Base-by-base conservation (phyloP, 2,113 vertebrate species). In the Trichechus manatus region DNA sequence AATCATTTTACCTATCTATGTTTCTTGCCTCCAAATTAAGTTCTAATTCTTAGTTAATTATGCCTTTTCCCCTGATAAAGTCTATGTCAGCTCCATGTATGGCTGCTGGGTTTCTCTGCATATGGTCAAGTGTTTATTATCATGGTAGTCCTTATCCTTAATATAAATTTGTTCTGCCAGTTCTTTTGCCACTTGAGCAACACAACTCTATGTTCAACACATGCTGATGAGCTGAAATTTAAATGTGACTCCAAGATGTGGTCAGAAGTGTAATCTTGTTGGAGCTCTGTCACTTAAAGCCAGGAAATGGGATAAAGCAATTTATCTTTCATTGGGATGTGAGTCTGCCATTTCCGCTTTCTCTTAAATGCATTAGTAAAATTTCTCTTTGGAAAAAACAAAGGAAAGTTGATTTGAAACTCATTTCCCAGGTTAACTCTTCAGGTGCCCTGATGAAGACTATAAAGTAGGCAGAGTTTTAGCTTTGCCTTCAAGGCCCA, bases 221-320 rank as follows among this genome's bases (percentile, higher is more conserved):
- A 31, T n/a, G 39, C 88, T 31, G 53, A 66, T 25, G 22, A 53
- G 44, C 44, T 56, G 47, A 72, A 50, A 56, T 72, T 53, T 72
- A 87, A 87, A 72, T 53, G 50, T 36, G 63, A 27, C 33, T n/a
- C 25, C 29, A 20, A 83, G 50, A 50, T 15, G n/a, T 3, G 3
- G 78, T 78, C 25, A 25, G 85, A 81, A 68, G 25, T 9, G 31
- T 36, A 19, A 33, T 61, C 68, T 64, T 10, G 9, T 14, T 25
- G 68, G 47, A 20, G n/a, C 47, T 20, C 17, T 47, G 44, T 47
- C 9, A 9, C 31, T 36, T 13, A 25, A 53, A 59, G 36, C 78
- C 85, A n/a, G 85, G 87, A 93, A 89, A 47, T 31, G 50, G 85
- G 14, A 27, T 31, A 78, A 36, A 89, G 68, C 70, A 25, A 50